These are phyloP conservation scores for Grantiella picta DNA, from an alignment of 2,113 vertebrate species.

Conservation along the genomic window DNA sequence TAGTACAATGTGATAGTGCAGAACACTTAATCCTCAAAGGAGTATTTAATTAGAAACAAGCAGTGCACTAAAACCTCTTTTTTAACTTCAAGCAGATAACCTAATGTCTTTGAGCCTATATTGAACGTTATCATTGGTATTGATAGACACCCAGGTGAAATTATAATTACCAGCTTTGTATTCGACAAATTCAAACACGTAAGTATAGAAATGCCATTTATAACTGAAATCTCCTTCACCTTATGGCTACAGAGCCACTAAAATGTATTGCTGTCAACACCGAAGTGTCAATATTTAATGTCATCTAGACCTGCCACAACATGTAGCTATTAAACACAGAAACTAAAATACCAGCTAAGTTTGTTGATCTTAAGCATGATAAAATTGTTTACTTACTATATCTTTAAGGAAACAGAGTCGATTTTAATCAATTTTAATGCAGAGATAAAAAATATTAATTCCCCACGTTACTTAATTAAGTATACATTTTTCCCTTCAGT, in stretches of 20 bases:
- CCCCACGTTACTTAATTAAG: not conserved
- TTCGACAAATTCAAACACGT: not conserved
- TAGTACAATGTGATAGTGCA: accelerated
- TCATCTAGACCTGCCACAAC: not conserved
- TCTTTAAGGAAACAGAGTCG: not conserved
- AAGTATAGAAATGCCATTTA: not conserved
- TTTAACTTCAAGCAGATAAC: not conserved
- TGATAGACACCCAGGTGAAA: not conserved
- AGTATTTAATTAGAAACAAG: not conserved
- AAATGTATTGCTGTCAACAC: not conserved
- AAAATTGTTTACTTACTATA: not conserved
- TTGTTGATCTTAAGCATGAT: not conserved
- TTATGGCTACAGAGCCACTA: not conserved
- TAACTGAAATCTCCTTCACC: not conserved
- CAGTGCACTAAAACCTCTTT: not conserved
- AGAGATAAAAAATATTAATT: not conserved
- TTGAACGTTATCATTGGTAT: not conserved
- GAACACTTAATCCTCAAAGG: not conserved
- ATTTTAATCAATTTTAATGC: not conserved
- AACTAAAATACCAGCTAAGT: not conserved
- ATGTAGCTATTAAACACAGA: not conserved
- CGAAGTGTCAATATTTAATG: not conserved
- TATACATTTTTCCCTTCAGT: not conserved
- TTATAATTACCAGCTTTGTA: not conserved
- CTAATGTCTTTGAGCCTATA: not conserved